phyloP scores from a whole-genome alignment of 1,140 invertebrate species.

The Macrobrachium nipponense region DNA sequence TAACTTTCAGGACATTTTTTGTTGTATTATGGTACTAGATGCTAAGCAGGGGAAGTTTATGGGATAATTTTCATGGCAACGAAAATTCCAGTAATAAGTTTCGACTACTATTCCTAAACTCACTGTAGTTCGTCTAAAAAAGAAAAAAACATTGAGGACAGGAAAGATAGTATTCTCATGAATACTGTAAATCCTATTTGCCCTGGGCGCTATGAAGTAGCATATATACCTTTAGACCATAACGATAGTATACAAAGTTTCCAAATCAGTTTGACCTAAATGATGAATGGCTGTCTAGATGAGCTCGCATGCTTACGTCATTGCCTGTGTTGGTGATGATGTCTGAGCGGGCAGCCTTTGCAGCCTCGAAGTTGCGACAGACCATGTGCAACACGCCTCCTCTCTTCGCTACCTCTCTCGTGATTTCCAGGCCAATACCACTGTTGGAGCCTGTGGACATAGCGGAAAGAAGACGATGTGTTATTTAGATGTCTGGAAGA shows the following conservation, averaged over 20 bases:
- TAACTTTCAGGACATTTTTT: too few relatives aligned
- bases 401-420: slow-evolving; percentile 66
- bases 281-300: not conserved
- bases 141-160: too few relatives aligned
- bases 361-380: slow-evolving; percentile 68
- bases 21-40: too few relatives aligned
- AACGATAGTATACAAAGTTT: not conserved
- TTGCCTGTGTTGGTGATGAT: slow-evolving; percentile 60
- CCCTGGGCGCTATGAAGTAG: too few relatives aligned
- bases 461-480: not conserved
- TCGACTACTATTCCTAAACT: too few relatives aligned
- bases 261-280: too few relatives aligned
- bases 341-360: slow-evolving; percentile 63
- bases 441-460: slow-evolving; percentile 69
- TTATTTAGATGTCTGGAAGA: not conserved
- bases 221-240: not conserved
- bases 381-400: slow-evolving; percentile 72
- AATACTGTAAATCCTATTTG: too few relatives aligned
- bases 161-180: too few relatives aligned
- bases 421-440: slow-evolving; percentile 69
- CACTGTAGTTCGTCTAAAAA: too few relatives aligned
- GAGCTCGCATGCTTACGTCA: slow-evolving; percentile 40
- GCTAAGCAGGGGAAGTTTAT: too few relatives aligned
- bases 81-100: too few relatives aligned
- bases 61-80: too few relatives aligned